A percentile compares a stretch with the other conserved stretches of the same genome.
Evolutionary conservation across 2,113 vertebrate genomes (phyloP).

Genomic region (Hystrix brachyura): DNA sequence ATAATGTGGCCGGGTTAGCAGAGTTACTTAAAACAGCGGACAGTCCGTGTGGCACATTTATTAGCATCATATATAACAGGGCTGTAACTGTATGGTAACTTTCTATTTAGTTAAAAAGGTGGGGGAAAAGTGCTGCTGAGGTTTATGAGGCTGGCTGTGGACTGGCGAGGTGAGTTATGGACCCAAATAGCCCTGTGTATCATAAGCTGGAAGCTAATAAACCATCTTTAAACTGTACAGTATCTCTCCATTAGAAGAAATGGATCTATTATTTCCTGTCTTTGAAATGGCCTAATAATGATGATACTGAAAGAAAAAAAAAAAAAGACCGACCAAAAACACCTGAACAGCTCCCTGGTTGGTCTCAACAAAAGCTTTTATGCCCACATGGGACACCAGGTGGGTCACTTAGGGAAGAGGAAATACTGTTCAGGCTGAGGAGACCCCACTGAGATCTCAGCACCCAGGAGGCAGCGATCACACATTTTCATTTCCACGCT

Average conservation of each 20-base stretch:
- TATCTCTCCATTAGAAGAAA: conserved; percentile 39
- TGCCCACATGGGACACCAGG: background rate
- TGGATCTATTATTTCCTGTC: conserved; percentile 77
- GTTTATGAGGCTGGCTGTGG: conserved; percentile 63
- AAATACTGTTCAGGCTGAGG: background rate
- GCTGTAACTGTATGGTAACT: conserved; percentile 74
- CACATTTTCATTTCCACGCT: background rate
- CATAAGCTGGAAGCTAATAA: conserved; percentile 73
- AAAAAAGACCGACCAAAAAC: background rate
- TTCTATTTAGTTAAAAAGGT: conserved; percentile 73
- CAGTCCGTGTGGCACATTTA: conserved; percentile 79
- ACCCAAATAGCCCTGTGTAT: conserved; percentile 79
- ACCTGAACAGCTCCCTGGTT: background rate
- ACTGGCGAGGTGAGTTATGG: conserved; percentile 66
- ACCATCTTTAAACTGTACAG: conserved; percentile 47
- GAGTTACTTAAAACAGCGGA: conserved; percentile 81
- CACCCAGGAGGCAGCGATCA: background rate
- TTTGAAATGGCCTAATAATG: conserved; percentile 68
- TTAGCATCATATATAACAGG: conserved; percentile 80
- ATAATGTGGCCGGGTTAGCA: conserved; percentile 78
- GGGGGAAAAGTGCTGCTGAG: conserved; percentile 25
- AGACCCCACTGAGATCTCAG: conserved; percentile 4
- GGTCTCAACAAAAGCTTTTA: conserved; percentile 32
- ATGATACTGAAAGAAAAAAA: background rate
- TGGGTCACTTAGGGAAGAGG: conserved; percentile 28